Evolutionary conservation across 2,888 invertebrate genomes (phyloP), one percentile per base, ranked within the genome.

Genomic region (Podabrus alpinus): DNA sequence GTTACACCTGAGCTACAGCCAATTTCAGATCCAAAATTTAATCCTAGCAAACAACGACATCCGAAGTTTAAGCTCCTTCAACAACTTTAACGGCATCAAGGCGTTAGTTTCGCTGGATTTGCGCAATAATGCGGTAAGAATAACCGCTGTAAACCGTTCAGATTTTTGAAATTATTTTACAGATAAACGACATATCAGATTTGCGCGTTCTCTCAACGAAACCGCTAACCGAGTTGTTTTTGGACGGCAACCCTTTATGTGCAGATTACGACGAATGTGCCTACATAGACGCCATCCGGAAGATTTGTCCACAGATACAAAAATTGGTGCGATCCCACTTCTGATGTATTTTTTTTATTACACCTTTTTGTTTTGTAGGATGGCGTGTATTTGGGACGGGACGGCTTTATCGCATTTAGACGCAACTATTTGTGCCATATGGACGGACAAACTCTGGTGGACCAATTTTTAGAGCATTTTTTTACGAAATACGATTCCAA

Each of bases 171-270:
- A 16, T 59, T 15, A 17, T 25, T 4, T 17, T 68, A 0, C 68
- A 25, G 68, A 11, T 59, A 68, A 29, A 45, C 2, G 10, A 21
- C n/a, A n/a, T n/a, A n/a, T n/a, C n/a, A 15, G 79, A 80, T 71
- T 75, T 84, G 16, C 76, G 77, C 64, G 76, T 79, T 64, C 77
- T 87, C 61, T 84, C 81, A 66, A 73, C 80, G 15, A 82, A 84
- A 75, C 79, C 79, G 24, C 77, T 86, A 17, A 84, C 81, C 66
- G 83, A 85, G 59, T 77, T 95, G 9, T 87, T 85, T 77, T 84
- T 95, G 25, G 93, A 94, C 81, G 92, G 92, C 0, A 95, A 95
- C 87, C 93, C 93, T 0, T 80, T 95, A 0, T 94, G 94, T 83
- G 89, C 90, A 69, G 90, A 91, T 80, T 92, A 91, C 81, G 90